These are phyloP conservation scores for Ianthella basta DNA, from an alignment of 37 sponge, comb jelly and placozoan genomes.

Conservation along the genomic window DNA sequence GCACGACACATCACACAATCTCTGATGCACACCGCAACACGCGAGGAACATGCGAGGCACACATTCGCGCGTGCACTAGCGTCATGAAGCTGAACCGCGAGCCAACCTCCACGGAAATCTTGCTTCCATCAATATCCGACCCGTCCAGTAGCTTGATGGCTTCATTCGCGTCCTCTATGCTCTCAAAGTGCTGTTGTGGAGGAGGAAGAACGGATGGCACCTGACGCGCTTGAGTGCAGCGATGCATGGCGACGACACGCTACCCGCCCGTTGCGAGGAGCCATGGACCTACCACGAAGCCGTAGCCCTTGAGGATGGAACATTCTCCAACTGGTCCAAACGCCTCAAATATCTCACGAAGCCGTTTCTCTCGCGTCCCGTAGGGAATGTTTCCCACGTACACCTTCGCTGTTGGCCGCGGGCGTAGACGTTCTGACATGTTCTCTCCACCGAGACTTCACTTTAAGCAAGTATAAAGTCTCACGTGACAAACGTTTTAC, in stretches of 20 bases:
- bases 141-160: slow-evolving; percentile 18
- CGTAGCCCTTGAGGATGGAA: slow-evolving; percentile 62
- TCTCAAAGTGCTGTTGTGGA: slow-evolving; percentile 29
- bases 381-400: slow-evolving; percentile 78
- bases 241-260: neutral
- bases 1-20: no score
- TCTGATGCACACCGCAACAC: no score
- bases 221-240: neutral
- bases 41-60: no score
- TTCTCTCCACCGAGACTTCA: no score
- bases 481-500: no score
- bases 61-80: no score
- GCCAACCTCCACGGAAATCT: slow-evolving; percentile 33
- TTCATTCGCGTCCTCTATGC: slow-evolving; percentile 20
- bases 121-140: slow-evolving; percentile 11
- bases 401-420: slow-evolving; percentile 40
- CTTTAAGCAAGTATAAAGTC: no score
- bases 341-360: slow-evolving; percentile 62
- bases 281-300: slow-evolving; percentile 68
- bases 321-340: slow-evolving; percentile 71
- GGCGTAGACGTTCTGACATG: no score
- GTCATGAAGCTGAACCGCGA: no score
- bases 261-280: neutral
- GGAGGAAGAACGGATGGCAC: neutral
- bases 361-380: slow-evolving; percentile 47